These are phyloP conservation scores for Arion vulgaris DNA, from an alignment of 1,140 invertebrate genomes.

Conservation along the genomic window DNA sequence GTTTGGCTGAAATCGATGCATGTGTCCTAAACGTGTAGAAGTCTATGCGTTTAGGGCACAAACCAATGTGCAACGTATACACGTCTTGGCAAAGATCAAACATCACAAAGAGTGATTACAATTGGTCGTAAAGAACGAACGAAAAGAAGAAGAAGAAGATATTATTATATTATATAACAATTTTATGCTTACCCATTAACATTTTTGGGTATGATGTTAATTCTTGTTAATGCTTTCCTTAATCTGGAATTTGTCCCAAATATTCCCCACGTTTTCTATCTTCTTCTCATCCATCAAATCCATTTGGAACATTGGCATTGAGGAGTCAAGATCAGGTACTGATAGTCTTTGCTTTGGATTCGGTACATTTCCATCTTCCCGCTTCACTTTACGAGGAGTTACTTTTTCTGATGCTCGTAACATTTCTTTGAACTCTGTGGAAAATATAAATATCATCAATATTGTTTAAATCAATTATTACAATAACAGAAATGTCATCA, in stretches of 20 bases:
- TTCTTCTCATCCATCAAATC: slow-evolving; percentile 51
- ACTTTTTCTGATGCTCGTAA: slow-evolving; percentile 82
- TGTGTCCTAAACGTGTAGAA: too few species aligned
- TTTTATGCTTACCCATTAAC: slow-evolving; percentile 27
- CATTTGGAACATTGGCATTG: slow-evolving; percentile 49
- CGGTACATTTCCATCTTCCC: slow-evolving; percentile 70
- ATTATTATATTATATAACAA: too few species aligned
- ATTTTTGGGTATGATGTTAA: slow-evolving; percentile 90
- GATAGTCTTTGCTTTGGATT: slow-evolving; percentile 71
- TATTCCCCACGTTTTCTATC: slow-evolving; percentile 75
- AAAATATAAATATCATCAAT: not conserved
- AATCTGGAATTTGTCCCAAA: slow-evolving; percentile 86
- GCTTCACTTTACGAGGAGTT: slow-evolving; percentile 57
- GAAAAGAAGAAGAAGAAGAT: too few species aligned
- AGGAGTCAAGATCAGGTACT: slow-evolving; percentile 65
- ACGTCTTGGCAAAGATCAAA: too few species aligned
- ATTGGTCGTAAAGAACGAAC: too few species aligned
- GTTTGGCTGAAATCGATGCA: too few species aligned
- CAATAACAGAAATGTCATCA: too few species aligned
- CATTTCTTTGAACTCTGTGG: slow-evolving; percentile 84
- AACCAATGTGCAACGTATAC: too few species aligned
- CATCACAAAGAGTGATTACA: too few species aligned
- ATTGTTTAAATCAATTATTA: too few species aligned
- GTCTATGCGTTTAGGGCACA: too few species aligned
- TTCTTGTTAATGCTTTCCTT: slow-evolving; percentile 91